Evolutionary conservation across 2,888 invertebrate species (phyloP), one percentile per base, ranked within the genome.

Genomic region (Chouioia cunea): DNA sequence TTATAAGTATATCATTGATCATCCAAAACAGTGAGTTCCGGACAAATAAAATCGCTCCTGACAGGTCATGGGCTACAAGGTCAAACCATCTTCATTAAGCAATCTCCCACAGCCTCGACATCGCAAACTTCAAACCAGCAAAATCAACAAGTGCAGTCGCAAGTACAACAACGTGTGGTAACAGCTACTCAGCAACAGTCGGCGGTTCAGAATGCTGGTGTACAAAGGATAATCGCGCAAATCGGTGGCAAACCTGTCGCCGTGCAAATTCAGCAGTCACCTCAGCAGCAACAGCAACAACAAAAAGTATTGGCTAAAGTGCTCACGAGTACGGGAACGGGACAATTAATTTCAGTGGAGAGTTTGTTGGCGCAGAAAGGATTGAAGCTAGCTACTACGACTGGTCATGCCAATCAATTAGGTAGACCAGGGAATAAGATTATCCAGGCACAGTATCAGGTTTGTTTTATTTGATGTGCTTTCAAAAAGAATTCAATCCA

Each of bases 291-390:
- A 56, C 87, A 87, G 73, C 83, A 87, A 72, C 86, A 86, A 50
- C 84, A 84, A 64, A 85, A 86, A 3, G 89, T 93, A 36, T 89
- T 93, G 48, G 93, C 93, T 0, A 93, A 93, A 83, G 89, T 93
- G 18, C 86, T 93, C 23, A 92, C 93, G 6, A 93, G 91, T 81
- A 90, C 92, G 3, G 87, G 88, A 8, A 88, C 89, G 2, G 86
- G 87, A 12, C 89, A 89, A 77, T 86, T 90, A 4, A 89, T 90
- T 53, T 89, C 89, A 0, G 89, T 90, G 50, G 90, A 90, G 80
- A 89, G 89, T 81, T 81, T 90, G 47, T 80, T 90, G 27, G 88
- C 89, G 0, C 89, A 90, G 47, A 85, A 85, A 27, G 85, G 85
- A 36, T 63, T 85, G 6, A 85, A 85, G 70, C 72, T 85, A 8